phyloP scores from a whole-genome alignment of 2,113 vertebrate genomes.

The Lucifuga dentata region DNA sequence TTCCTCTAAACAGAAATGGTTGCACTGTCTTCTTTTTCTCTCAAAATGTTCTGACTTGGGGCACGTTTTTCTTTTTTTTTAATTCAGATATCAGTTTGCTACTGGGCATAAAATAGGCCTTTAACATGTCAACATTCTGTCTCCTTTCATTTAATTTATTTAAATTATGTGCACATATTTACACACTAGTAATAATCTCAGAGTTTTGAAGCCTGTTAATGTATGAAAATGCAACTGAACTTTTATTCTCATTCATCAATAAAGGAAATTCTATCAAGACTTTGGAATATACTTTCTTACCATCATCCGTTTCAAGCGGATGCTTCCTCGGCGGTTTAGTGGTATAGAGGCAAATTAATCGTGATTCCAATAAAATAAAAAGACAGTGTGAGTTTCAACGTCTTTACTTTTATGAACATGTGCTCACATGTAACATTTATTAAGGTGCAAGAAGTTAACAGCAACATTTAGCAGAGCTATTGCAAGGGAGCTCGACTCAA shows the following conservation, averaged over 20 bases:
- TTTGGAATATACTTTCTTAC: not conserved
- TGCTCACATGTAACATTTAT: conserved; percentile 59
- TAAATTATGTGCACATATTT: conserved; percentile 89
- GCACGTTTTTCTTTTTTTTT: conserved; percentile 45
- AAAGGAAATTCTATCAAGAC: conserved; percentile 68
- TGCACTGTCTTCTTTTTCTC: conserved; percentile 48
- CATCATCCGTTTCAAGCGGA: not conserved
- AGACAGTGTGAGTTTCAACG: conserved; percentile 35
- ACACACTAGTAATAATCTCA: conserved; percentile 66
- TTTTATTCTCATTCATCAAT: conserved; percentile 86
- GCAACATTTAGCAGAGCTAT: conserved; percentile 60
- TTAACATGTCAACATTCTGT: conserved; percentile 82
- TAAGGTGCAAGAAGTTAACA: conserved; percentile 60
- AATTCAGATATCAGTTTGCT: conserved; percentile 67
- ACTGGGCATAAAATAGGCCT: conserved; percentile 84
- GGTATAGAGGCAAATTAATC: not conserved
- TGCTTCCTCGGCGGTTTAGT: not conserved
- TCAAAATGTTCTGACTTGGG: conserved; percentile 41
- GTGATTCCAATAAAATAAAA: conserved; percentile 17
- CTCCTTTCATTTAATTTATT: conserved; percentile 89
- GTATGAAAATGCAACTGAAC: conserved; percentile 81
- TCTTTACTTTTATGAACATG: conserved; percentile 68
- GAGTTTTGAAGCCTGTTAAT: conserved; percentile 87
- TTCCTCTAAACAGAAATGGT: conserved; percentile 25
- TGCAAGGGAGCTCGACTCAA: conserved; percentile 50